Conservation (phyloP, 2,113 vertebrate species). For the Theristicus caerulescens region DNA sequence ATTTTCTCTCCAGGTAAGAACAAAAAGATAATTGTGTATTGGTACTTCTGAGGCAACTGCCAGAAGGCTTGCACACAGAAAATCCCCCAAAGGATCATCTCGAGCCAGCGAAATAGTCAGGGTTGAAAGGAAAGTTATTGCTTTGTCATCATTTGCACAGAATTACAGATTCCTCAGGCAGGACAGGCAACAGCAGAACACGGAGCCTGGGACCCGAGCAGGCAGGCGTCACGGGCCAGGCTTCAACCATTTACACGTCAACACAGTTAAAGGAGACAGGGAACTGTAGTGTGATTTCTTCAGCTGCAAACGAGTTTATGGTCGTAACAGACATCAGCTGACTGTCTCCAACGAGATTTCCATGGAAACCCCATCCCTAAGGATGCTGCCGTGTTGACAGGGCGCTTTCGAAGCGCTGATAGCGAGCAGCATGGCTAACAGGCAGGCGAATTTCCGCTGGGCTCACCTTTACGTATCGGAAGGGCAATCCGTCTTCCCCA, state of each 20-base stretch:
- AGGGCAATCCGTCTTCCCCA: not conserved
- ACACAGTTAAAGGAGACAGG: not conserved
- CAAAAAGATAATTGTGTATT: not conserved
- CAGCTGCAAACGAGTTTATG: constrained; percentile 57
- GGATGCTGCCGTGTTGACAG: constrained; percentile 80
- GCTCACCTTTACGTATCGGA: not conserved
- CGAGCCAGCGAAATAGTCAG: not conserved
- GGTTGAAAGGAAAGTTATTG: not conserved
- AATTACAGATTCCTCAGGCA: not conserved
- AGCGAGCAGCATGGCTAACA: not conserved
- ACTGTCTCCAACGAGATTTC: constrained; percentile 80
- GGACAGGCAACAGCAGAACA: not conserved
- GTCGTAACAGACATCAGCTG: constrained; percentile 85
- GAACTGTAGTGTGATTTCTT: not conserved
- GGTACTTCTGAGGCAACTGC: not conserved
- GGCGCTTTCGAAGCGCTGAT: constrained; percentile 19
- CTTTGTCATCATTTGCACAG: not conserved
- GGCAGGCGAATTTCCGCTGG: not conserved
- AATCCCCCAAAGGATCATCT: not conserved
- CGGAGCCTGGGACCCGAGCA: not conserved
- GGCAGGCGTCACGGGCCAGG: not conserved
- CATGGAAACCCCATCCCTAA: constrained; percentile 89
- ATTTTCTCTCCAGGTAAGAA: not conserved
- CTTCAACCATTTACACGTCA: not conserved
- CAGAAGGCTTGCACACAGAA: not conserved